Percentiles rank a stretch among this genome's conserved stretches.
Conservation (phyloP, 2,797 vertebrate genomes). For the Sandelia bainsii region DNA sequence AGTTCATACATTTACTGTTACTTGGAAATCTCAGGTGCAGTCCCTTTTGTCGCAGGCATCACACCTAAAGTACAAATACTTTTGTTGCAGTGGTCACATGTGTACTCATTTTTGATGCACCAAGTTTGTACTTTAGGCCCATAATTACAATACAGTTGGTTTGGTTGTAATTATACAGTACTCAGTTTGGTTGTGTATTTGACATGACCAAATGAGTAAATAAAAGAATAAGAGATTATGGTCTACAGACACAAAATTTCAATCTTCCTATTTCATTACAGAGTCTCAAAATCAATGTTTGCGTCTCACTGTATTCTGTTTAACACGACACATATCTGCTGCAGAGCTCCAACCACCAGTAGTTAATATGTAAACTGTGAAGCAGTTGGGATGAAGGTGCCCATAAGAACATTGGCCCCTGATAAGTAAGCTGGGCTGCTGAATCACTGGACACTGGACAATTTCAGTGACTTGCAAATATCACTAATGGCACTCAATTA, state of each 20-base stretch:
- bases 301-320: not conserved
- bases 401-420: conserved; percentile 79
- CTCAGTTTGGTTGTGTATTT: not conserved
- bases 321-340: not conserved
- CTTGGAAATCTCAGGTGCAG: too few relatives aligned
- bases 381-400: conserved; percentile 51
- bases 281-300: not conserved
- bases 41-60: too few relatives aligned
- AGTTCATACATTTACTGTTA: too few relatives aligned
- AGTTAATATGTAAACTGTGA: conserved; percentile 83
- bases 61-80: not conserved
- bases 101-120: too few relatives aligned
- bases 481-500: not conserved
- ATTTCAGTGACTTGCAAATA: conserved; percentile 20
- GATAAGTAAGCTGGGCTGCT: conserved; percentile 59
- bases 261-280: not conserved
- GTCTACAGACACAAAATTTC: not conserved
- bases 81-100: not conserved
- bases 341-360: not conserved
- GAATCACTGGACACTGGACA: conserved; percentile 57
- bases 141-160: too few relatives aligned
- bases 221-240: not conserved
- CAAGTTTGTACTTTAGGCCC: not conserved
- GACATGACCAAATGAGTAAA: not conserved
- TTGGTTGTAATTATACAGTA: not conserved